phyloP scores from a whole-genome alignment of 2,888 invertebrate genomes.

The Eulithis testata region DNA sequence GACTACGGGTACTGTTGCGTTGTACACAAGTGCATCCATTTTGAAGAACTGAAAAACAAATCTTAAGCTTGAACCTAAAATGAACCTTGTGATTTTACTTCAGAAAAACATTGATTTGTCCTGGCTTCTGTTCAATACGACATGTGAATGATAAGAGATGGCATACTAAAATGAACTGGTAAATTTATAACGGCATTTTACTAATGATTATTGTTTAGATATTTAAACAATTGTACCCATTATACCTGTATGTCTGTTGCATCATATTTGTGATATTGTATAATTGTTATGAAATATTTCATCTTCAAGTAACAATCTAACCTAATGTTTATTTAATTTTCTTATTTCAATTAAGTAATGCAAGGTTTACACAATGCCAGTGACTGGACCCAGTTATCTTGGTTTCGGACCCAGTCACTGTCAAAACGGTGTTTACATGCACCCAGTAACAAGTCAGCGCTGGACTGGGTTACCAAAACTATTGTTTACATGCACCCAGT shows the following conservation, averaged over 20 bases:
- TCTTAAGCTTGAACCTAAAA: neutral
- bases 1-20: conserved; percentile 15
- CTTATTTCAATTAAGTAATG: neutral
- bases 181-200: neutral
- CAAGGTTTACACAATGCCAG: too few species aligned
- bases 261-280: neutral
- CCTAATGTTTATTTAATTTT: too few species aligned
- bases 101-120: neutral
- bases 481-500: too few species aligned
- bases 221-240: neutral
- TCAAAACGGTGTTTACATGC: too few species aligned
- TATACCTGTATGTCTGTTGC: neutral
- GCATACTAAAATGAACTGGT: neutral
- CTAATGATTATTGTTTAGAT: neutral
- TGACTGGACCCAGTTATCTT: too few species aligned
- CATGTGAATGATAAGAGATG: neutral
- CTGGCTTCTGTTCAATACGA: neutral
- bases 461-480: too few species aligned
- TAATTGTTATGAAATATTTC: neutral
- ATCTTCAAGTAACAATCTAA: neutral
- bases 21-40: conserved; percentile 19
- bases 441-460: too few species aligned
- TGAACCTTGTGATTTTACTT: too few species aligned
- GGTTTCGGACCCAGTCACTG: too few species aligned
- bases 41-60: neutral